Percentiles rank a stretch among this genome's conserved stretches.
Evolutionary conservation across 2,888 invertebrate genomes (phyloP).

Genomic region (Caenorhabditis becei): DNA sequence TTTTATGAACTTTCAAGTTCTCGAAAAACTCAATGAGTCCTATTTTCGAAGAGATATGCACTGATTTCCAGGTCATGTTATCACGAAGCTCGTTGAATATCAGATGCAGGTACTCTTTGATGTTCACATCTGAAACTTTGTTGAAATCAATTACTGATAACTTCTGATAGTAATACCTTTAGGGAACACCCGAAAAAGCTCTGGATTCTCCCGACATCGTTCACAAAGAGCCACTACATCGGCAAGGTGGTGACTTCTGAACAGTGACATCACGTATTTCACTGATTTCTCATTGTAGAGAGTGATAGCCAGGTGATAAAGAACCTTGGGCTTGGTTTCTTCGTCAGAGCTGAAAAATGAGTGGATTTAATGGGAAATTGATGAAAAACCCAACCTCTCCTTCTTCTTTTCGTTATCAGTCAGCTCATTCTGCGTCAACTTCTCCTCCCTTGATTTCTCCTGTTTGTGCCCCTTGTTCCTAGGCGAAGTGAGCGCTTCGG

Average conservation of each 20-base stretch:
- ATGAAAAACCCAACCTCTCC: constrained; percentile 14
- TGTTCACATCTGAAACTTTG: constrained; percentile 48
- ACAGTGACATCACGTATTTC: constrained; percentile 62
- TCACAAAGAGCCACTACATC: constrained; percentile 69
- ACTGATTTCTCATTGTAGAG: constrained; percentile 56
- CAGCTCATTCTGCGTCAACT: constrained; percentile 45
- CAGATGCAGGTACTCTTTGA: constrained; percentile 55
- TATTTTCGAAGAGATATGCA: constrained; percentile 64
- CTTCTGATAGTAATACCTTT: no score
- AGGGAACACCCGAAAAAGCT: constrained; percentile 63
- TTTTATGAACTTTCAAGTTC: constrained; percentile 44
- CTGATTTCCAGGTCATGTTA: constrained; percentile 69
- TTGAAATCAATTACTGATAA: not conserved
- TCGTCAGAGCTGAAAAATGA: constrained; percentile 33
- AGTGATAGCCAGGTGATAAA: constrained; percentile 65
- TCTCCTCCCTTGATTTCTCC: constrained; percentile 44
- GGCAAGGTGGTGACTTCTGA: constrained; percentile 63
- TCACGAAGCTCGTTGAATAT: constrained; percentile 63
- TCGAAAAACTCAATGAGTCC: constrained; percentile 65
- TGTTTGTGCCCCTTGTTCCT: constrained; percentile 9
- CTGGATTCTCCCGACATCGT: constrained; percentile 69
- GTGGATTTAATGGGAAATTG: not conserved
- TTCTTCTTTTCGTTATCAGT: constrained; percentile 42
- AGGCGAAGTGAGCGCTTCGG: constrained; percentile 4
- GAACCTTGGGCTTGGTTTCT: constrained; percentile 30